These are phyloP conservation scores for Festucalex cinctus DNA, from an alignment of 2,113 vertebrate species.

Conservation along the genomic window DNA sequence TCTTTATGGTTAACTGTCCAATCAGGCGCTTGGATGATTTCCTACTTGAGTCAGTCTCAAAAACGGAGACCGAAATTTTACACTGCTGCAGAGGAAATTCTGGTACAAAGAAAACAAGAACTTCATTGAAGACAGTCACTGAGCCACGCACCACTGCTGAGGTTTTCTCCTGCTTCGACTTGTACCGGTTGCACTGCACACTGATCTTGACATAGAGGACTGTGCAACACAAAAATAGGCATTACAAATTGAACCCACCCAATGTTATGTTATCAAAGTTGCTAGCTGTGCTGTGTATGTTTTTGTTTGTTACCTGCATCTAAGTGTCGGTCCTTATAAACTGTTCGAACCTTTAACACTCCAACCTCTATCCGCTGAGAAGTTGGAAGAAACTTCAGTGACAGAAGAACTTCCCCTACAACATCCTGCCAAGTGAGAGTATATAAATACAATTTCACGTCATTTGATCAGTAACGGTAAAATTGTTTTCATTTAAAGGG, in stretches of 20 bases:
- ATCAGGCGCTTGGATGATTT: conserved; percentile 61
- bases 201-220: conserved; percentile 67
- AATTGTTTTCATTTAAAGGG: too few species aligned
- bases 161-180: conserved; percentile 72
- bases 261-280: not conserved
- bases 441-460: too few species aligned
- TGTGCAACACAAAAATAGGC: conserved; percentile 34
- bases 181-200: conserved; percentile 69
- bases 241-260: not conserved
- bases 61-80: conserved; percentile 66
- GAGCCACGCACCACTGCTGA: conserved; percentile 36
- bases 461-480: too few species aligned
- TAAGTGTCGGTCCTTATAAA: conserved; percentile 20
- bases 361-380: conserved; percentile 76
- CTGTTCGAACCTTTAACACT: conserved; percentile 68
- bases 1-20: conserved; percentile 68
- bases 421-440: conserved; percentile 59
- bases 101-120: conserved; percentile 70
- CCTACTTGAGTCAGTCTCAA: conserved; percentile 39
- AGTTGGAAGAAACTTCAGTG: conserved; percentile 73
- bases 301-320: conserved; percentile 36
- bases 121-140: conserved; percentile 74
- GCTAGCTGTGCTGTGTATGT: not conserved
- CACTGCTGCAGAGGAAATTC: conserved; percentile 61
- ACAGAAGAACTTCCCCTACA: conserved; percentile 73